phyloP scores from a whole-genome alignment of 2,888 invertebrate species.

The Thecophora atra region DNA sequence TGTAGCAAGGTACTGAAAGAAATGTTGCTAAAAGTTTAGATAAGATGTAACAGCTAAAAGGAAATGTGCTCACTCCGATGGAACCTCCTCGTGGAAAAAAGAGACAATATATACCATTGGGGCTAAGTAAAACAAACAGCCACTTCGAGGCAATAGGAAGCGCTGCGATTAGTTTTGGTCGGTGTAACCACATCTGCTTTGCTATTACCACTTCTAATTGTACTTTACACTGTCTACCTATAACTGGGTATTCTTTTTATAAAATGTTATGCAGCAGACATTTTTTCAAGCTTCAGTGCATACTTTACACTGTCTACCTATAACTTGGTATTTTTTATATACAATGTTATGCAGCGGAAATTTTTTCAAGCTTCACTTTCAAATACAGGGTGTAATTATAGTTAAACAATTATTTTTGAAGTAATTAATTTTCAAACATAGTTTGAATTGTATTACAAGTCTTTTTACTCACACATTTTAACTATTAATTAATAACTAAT shows the following conservation, averaged over 20 bases:
- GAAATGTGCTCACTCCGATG: conserved; percentile 51
- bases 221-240: no score
- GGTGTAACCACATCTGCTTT: not conserved
- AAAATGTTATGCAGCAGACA: no score
- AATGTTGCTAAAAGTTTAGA: not conserved
- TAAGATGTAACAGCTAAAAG: not conserved
- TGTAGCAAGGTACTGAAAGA: conserved; percentile 73
- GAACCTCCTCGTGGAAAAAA: conserved; percentile 56
- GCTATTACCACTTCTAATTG: no score
- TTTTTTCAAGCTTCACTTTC: not conserved
- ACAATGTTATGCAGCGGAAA: not conserved
- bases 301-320: no score
- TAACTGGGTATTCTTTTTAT: no score
- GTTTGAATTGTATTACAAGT: no score
- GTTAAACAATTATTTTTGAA: no score
- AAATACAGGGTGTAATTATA: conserved; percentile 4
- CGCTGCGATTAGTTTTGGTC: not conserved
- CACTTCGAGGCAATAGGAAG: not conserved
- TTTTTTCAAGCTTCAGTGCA: no score
- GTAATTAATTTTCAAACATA: no score
- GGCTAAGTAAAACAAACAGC: not conserved
- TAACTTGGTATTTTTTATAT: no score
- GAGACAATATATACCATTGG: conserved; percentile 41
- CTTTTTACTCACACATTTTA: no score
- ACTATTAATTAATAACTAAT: no score